Evolutionary conservation across 2,797 vertebrate genomes (phyloP).

Genomic region (Hirundo rustica): DNA sequence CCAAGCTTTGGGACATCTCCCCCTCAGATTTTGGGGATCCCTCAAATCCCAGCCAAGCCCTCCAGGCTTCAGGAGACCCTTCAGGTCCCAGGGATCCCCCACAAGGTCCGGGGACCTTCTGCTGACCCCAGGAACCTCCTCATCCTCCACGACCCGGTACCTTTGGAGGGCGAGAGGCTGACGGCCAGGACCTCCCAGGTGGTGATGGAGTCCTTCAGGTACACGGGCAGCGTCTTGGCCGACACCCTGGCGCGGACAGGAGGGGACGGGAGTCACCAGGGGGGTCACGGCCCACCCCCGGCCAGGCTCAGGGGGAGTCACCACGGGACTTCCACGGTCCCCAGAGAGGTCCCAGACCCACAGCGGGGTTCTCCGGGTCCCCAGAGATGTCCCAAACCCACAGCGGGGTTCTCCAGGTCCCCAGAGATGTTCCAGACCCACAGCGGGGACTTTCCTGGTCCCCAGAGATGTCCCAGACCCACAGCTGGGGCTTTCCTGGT

Average conservation of each 20-base stretch:
- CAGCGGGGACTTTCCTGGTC: no score
- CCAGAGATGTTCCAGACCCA: no score
- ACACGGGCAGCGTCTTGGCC: constrained; percentile 25
- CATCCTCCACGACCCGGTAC: not conserved
- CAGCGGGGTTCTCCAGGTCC: no score
- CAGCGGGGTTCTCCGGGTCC: no score
- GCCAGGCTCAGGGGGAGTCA: not conserved
- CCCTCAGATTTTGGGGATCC: not conserved
- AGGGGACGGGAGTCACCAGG: not conserved
- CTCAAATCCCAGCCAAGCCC: no score
- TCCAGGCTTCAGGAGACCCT: not conserved
- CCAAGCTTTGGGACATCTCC: not conserved
- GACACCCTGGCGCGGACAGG: constrained; percentile 57
- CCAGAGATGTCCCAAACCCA: no score
- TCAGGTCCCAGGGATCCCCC: not conserved
- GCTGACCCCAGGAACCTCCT: not conserved
- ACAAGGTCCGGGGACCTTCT: no score
- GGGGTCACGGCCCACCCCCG: fast-evolving
- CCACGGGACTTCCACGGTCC: no score
- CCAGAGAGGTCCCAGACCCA: no score
- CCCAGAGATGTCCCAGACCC: no score
- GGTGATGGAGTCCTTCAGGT: constrained; percentile 87
- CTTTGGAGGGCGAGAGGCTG: constrained; percentile 79
- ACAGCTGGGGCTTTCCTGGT: no score
- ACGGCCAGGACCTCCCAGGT: constrained; percentile 89